phyloP scores from a whole-genome alignment of 1,140 invertebrate species.

The Monomorium pharaonis region DNA sequence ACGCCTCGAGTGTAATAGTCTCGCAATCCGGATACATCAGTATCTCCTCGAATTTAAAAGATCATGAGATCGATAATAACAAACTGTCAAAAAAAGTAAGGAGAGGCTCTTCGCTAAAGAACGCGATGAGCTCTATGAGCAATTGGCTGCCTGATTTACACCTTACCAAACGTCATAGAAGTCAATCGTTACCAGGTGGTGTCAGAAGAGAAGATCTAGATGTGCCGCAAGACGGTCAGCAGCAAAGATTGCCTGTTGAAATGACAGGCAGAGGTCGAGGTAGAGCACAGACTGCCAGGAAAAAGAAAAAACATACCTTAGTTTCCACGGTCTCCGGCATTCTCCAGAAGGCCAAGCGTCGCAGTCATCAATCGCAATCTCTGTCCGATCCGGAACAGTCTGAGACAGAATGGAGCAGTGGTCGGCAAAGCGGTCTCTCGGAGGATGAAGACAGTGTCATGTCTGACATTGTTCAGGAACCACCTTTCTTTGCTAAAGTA shows the following conservation, averaged over 20 bases:
- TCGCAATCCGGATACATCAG: slow-evolving; percentile 93
- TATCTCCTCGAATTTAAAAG: slow-evolving; percentile 89
- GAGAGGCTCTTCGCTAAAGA: slow-evolving; percentile 90
- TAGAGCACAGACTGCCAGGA: slow-evolving; percentile 81
- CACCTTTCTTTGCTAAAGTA: slow-evolving; percentile 88
- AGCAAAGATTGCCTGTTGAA: slow-evolving; percentile 70
- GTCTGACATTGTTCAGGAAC: slow-evolving; percentile 88
- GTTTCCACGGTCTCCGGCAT: slow-evolving; percentile 93
- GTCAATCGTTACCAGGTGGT: slow-evolving; percentile 91
- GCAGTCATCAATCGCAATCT: slow-evolving; percentile 87
- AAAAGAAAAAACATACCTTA: slow-evolving; percentile 92
- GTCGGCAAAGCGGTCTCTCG: slow-evolving; percentile 88
- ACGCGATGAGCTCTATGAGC: slow-evolving; percentile 92
- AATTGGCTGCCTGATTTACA: slow-evolving; percentile 93
- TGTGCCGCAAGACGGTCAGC: slow-evolving; percentile 82
- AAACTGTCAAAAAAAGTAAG: slow-evolving; percentile 89
- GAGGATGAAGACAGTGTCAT: slow-evolving; percentile 91
- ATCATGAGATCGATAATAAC: slow-evolving; percentile 84
- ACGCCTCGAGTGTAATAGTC: slow-evolving; percentile 89
- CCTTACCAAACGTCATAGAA: slow-evolving; percentile 91
- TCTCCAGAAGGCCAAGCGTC: slow-evolving; percentile 91
- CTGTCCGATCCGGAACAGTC: slow-evolving; percentile 92
- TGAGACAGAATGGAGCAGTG: slow-evolving; percentile 90
- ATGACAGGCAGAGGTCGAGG: slow-evolving; percentile 73
- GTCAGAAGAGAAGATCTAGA: slow-evolving; percentile 87